Conservation (phyloP, 2,888 invertebrate genomes). For the Celastrina argiolus region DNA sequence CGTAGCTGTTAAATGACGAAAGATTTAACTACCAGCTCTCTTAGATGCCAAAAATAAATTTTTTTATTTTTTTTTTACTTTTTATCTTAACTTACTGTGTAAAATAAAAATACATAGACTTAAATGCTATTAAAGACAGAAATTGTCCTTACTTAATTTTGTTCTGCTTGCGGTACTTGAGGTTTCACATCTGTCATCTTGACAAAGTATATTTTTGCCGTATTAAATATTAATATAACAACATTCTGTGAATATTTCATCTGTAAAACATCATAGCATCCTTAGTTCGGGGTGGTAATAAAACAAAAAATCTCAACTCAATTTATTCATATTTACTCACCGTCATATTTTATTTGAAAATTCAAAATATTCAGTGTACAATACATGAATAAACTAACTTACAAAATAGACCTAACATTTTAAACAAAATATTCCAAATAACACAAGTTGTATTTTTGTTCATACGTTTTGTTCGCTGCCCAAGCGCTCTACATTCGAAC, state of each 20-base stretch:
- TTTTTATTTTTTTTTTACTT: no score
- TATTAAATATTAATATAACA: no score
- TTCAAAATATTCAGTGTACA: not conserved
- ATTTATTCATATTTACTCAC: not conserved
- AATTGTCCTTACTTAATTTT: no score
- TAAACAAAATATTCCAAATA: not conserved
- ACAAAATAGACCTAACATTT: not conserved
- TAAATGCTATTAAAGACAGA: no score
- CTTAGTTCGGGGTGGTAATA: not conserved
- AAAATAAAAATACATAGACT: no score
- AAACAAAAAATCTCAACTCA: not conserved
- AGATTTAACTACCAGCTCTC: no score
- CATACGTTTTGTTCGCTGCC: not conserved
- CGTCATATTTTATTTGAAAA: not conserved
- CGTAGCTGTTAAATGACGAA: no score
- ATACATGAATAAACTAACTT: not conserved
- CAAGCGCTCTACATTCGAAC: not conserved
- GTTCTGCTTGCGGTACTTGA: no score
- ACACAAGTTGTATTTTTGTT: conserved; percentile 1
- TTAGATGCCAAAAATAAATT: no score
- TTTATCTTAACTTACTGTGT: no score
- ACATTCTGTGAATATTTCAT: not conserved
- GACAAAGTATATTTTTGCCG: no score
- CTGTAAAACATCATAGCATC: not conserved
- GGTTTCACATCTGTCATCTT: no score